Evolutionary conservation across 2,888 invertebrate genomes (phyloP), one percentile per base, ranked within the genome.

Genomic region (Nemotelus nigrinus): DNA sequence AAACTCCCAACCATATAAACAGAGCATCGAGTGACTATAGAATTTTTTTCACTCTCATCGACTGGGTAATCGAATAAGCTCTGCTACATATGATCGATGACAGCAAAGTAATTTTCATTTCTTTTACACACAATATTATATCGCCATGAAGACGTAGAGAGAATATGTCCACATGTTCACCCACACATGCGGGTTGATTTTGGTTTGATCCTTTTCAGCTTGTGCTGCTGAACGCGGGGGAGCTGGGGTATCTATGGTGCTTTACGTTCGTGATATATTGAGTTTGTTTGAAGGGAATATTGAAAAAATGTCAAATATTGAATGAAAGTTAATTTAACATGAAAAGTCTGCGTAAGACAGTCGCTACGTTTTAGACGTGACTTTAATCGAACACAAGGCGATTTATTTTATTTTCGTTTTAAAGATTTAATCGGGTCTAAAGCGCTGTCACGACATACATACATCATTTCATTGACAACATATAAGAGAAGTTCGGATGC

Each of bases 281-380:
- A 76, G 76, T 76, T 76, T 76, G 67, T 68, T 58, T 76, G 57
- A 76, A 60, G 60, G 50, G 58, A 76, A 76, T 76, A 76, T 76
- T 76, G 77, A 64, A 77, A 77, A 77, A 48, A 48, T 71, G 71
- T 70, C 77, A 64, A 55, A 71, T 63, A 57, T 68, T 71, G 25
- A 44, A 58, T 63, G 55, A 71, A 77, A 77, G 70, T 68, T 71
- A 77, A 77, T 77, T 71, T 63, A 77, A 71, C 71, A 71, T 74
- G 63, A 47, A 25, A 60, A 47, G 74, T 50, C 60, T 74, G 74
- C 74, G 60, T 43, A 74, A 60, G 74, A 63, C 74, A 74, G 60
- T 63, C 41, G 41, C 58, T 53, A 70, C 70, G 70, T 70, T 70
- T 70, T 55, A 43, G 70, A 70, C 70, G 70, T 70, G 70, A 70